phyloP scores from a whole-genome alignment of 2,113 vertebrate species.

The Onychostruthus taczanowskii region DNA sequence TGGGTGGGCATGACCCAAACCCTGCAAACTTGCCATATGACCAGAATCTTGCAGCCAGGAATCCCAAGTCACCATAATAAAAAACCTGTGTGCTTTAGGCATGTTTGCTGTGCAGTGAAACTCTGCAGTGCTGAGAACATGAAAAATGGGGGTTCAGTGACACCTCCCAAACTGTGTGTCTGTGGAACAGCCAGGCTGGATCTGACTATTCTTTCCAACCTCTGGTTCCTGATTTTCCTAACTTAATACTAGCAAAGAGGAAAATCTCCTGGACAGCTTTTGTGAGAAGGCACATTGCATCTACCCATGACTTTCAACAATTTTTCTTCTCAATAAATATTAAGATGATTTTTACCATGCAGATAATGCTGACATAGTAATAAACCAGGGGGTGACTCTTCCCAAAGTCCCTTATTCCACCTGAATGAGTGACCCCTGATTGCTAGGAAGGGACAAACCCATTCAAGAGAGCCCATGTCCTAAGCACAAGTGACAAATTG shows the following conservation, averaged over 20 bases:
- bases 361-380: slow-evolving; percentile 19
- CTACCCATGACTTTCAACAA: background rate
- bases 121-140: background rate
- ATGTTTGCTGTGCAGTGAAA: background rate
- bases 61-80: background rate
- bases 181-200: background rate
- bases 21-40: background rate
- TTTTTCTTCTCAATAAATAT: slow-evolving; percentile 7
- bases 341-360: background rate
- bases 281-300: background rate
- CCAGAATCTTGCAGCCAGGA: background rate
- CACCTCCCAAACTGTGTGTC: background rate
- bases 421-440: background rate
- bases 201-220: background rate
- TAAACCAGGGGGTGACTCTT: background rate
- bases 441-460: background rate
- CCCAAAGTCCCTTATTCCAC: background rate
- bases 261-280: background rate
- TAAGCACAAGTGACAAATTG: background rate
- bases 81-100: fast-evolving
- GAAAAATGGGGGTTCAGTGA: background rate
- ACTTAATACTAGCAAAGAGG: background rate
- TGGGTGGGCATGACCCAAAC: background rate
- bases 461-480: background rate
- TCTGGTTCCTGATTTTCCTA: background rate